A percentile compares a stretch with the other conserved stretches of the same genome.
Evolutionary conservation across 2,888 invertebrate genomes (phyloP).

Genomic region (Pollenia griseotomentosa): DNA sequence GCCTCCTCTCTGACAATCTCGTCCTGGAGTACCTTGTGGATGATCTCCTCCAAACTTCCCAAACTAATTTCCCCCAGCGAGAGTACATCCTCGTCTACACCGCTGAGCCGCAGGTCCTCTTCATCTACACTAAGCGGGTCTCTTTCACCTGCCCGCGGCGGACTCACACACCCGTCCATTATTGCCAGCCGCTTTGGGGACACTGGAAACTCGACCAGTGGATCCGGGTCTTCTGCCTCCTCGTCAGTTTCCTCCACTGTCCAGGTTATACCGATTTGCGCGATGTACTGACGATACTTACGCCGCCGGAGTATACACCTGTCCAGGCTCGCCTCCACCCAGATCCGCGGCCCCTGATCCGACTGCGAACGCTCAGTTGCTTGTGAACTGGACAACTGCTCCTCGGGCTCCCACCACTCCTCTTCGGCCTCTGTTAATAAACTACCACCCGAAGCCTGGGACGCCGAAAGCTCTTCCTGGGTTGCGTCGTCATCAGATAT

Average conservation of each 20-base stretch:
- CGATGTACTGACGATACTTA: neutral
- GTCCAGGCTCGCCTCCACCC: neutral
- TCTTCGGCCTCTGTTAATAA: too few species aligned
- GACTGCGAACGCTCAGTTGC: too few species aligned
- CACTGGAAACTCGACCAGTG: neutral
- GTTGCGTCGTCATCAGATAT: neutral
- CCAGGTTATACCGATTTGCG: slow-evolving; percentile 1
- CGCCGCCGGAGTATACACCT: neutral
- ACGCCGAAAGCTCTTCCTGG: too few species aligned
- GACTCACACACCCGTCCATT: neutral
- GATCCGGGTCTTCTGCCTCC: neutral
- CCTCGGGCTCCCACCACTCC: too few species aligned
- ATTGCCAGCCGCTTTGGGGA: neutral
- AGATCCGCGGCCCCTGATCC: neutral
- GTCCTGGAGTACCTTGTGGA: too few species aligned
- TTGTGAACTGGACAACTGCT: too few species aligned
- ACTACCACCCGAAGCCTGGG: too few species aligned
- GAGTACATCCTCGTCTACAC: neutral
- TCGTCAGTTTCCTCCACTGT: neutral
- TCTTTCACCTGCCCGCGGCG: neutral
- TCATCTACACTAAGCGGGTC: neutral
- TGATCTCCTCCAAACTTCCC: neutral
- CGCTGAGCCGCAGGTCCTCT: neutral
- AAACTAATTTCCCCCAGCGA: neutral
- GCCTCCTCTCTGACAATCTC: too few species aligned